Evolutionary conservation across 1,140 invertebrate genomes (phyloP), one percentile per base, ranked within the genome.

Genomic region (Leptinotarsa undecemlineata): DNA sequence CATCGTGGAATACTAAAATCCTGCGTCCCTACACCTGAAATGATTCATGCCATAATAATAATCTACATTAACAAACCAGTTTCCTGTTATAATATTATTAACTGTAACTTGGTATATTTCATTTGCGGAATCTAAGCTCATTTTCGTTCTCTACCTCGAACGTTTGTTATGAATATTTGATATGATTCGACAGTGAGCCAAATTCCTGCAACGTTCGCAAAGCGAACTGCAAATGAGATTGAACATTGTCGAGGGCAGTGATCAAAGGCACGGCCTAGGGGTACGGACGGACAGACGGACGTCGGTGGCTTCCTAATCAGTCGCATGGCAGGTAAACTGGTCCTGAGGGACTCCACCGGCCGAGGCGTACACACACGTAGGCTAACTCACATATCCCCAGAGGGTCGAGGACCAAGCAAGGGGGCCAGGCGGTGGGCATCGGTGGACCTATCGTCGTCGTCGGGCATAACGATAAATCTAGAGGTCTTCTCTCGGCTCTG

Each of bases 321-420:
- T 82, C 81, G 77, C 77, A 72, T 81, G 81, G 79, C 83, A 83
- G 82, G 82, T 84, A 83, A 84, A 83, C 79, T 80, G 81, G 77
- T 80, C 82, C 80, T 74, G 48, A 68, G 81, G 78, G 81, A 80
- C 63, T 26, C 26, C 48, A 14, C 23, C 23, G 60, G 75, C 33
- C 51, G 51, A 57, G n/a, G 51, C 51, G n/a, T 57, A 57, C 51
- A 57, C 66, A 80, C 82, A 84, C 83, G 83, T 83, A 84, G 51
- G 78, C 83, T 79, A 83, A 83, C 81, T 82, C 81, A 84, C 80
- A 76, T 79, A 74, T 82, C 82, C 81, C 83, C 33, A 48, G 79
- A 77, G 82, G 63, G 68, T 68, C 15, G n/a, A 19, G 51, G 51
- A 4, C 51, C 51, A 57, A 17, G n/a, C 15, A 63, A 26, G 69